Base-by-base conservation (phyloP, 1,140 invertebrate genomes). In the Rhagoletis pomonella region DNA sequence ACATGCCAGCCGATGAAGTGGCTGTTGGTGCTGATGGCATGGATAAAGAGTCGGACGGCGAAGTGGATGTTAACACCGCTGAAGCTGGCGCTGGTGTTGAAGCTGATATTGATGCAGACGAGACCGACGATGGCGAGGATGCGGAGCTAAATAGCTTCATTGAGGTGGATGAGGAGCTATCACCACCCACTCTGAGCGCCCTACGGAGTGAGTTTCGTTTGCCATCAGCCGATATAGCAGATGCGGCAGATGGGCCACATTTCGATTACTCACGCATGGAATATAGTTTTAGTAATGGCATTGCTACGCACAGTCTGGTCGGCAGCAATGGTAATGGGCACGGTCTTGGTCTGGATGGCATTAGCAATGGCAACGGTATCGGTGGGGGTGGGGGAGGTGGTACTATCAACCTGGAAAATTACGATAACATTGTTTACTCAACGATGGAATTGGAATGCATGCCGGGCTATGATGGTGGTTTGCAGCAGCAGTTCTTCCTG, bases 401-500 rank as follows among this genome's bases (percentile, higher is more conserved):
- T 17, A 92, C 89, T 81, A 92, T 92, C 77, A 92, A 92, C 88
- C 91, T 93, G 50, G 92, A 93, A 85, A 93, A 93, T 89, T 93
- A 93, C 84, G 92, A 93, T 89, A 93, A 93, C 90, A 92, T 93
- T 42, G 90, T 93, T 81, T 93, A 93, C 89, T 93, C 92, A 44
- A 91, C 92, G 29, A 93, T 93, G 91, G 92, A 93, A 64, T 89
- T 93, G 85, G 91, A 93, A 87, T 93, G 92, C 89, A 90, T 93
- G 89, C 91, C 93, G 9, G 91, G 93, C 84, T 98, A 97, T 92
- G 97, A 98, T 89, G 97, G 97, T 5, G 97, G 97, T 0, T 94
- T 98, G 10, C 95, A 96, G 19, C 97, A 98, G 92, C 95, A 95
- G 69, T 98, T 98, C 93, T 93, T 96, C 50, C 92, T 98, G 73